Evolutionary conservation across 2,888 invertebrate genomes (phyloP), one percentile per base, ranked within the genome.

Genomic region (Leptarthrus brevirostris): DNA sequence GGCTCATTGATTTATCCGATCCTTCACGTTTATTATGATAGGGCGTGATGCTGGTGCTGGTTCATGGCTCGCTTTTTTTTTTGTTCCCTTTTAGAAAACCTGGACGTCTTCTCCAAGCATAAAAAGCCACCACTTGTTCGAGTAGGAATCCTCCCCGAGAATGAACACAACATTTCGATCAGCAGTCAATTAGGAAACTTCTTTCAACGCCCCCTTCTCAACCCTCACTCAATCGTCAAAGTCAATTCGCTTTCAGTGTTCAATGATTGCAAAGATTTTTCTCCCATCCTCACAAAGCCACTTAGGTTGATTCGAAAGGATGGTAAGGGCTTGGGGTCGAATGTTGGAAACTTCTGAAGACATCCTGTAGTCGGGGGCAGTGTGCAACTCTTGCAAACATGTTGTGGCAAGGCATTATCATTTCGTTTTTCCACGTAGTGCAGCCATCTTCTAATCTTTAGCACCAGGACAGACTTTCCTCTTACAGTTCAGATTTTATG

Each of bases 81-180:
- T n/a, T n/a, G n/a, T n/a, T n/a, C n/a, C n/a, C n/a, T n/a, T n/a
- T n/a, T n/a, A n/a, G n/a, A n/a, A n/a, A n/a, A n/a, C n/a, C 30
- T 30, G 0, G 0, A 0, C 1, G 0, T 30, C 8, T 30, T 30
- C 8, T 30, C 8, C 8, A 30, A 18, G 36, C 18, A 36, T 18
- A 18, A 61, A 61, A 61, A 61, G n/a, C 6, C 3, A 14, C 34
- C 40, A 61, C 26, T 66, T 66, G 47, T 66, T 26, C 66, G 26
- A 66, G 47, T 26, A 18, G 8, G 30, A 66, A 49, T 14, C 22
- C n/a, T 16, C 66, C 64, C 47, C 44, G 47, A 36, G 26, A 66
- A 66, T 26, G 66, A 66, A 66, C 66, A 66, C 36, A 24, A 36
- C 49, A 66, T 47, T 66, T 66, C 66, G 66, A 66, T 66, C 66